A percentile compares a stretch with the other conserved stretches of the same genome.
Conservation (phyloP, 2,888 invertebrate genomes). For the Allolobophora icterica region DNA sequence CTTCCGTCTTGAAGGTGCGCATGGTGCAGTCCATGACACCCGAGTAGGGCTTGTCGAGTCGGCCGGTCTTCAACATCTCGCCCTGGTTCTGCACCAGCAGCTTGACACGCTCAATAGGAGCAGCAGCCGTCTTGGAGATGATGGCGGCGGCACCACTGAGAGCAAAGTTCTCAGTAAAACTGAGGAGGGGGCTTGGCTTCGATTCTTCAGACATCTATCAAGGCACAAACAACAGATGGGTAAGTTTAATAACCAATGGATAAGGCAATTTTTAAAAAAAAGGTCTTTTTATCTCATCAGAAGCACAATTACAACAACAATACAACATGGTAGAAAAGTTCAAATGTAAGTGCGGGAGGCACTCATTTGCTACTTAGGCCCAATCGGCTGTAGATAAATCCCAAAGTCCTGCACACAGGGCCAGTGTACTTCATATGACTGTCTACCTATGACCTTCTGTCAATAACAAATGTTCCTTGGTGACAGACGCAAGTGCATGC, state of each 20-base stretch:
- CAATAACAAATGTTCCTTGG: neutral
- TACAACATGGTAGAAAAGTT: neutral
- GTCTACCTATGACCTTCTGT: neutral
- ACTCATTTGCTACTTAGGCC: neutral
- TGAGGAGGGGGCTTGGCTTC: slow-evolving; percentile 49
- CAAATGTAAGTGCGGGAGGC: neutral
- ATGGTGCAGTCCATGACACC: slow-evolving; percentile 70
- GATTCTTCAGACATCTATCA: slow-evolving; percentile 44
- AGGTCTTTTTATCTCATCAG: neutral
- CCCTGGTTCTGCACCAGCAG: slow-evolving; percentile 65
- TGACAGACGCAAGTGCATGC: neutral
- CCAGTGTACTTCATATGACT: neutral
- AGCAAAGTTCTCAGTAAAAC: slow-evolving; percentile 64
- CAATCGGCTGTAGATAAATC: neutral
- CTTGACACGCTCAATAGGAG: slow-evolving; percentile 66
- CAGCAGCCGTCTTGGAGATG: slow-evolving; percentile 66
- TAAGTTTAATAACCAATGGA: neutral
- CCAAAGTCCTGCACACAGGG: neutral
- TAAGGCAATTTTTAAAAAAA: neutral
- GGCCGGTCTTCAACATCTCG: slow-evolving; percentile 64
- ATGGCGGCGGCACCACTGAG: slow-evolving; percentile 65
- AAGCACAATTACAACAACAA: neutral
- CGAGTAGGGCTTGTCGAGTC: slow-evolving; percentile 84
- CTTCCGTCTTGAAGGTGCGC: slow-evolving; percentile 61
- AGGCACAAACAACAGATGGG: neutral